Percentiles rank a stretch among this genome's conserved stretches.
phyloP scores from a whole-genome alignment of 2,113 vertebrate genomes.

The Oreamnos americanus region DNA sequence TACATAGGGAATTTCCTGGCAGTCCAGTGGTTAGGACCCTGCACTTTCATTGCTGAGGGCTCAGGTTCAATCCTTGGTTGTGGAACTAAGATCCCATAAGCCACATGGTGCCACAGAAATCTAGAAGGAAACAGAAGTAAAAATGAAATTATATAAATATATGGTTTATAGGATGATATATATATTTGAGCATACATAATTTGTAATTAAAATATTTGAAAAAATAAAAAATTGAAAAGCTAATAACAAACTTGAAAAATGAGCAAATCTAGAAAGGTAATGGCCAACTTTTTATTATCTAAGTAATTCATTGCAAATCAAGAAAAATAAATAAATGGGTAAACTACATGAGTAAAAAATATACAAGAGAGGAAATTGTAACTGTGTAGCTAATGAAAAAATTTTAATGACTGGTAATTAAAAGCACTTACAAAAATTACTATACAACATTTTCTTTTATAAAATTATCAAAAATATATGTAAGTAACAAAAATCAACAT shows the following conservation, averaged over 20 bases:
- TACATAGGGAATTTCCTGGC: neutral
- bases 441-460: neutral
- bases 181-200: neutral
- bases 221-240: neutral
- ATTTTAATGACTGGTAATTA: neutral
- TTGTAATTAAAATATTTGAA: neutral
- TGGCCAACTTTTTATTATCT: neutral
- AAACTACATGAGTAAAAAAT: neutral
- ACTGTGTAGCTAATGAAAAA: neutral
- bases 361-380: neutral
- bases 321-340: neutral
- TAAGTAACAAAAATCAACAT: neutral
- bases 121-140: neutral
- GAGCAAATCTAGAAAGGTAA: conserved; percentile 1
- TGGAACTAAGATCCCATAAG: neutral
- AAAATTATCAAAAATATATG: neutral
- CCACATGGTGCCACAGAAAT: neutral
- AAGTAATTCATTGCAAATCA: neutral
- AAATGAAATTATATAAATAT: neutral
- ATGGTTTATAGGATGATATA: neutral
- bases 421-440: neutral
- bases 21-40: neutral
- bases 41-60: neutral
- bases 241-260: neutral
- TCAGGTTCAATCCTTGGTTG: neutral